Conservation (phyloP, 1,140 invertebrate genomes). For the Microplitis demolitor region DNA sequence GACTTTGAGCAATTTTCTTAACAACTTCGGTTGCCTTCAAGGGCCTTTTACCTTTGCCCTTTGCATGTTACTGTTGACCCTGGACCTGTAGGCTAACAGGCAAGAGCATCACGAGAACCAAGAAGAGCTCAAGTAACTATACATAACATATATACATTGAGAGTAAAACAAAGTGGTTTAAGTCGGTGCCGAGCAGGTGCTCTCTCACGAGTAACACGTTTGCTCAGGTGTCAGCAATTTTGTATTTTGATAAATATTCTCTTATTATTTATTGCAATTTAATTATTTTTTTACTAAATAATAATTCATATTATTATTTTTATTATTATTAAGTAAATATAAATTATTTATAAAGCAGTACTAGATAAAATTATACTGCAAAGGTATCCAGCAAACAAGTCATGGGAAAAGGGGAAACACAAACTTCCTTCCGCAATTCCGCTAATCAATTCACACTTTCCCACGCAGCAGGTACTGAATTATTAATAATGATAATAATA, state of each 20-base stretch:
- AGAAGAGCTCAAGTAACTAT: no score
- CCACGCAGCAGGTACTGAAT: conserved; percentile 20
- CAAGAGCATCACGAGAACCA: background rate
- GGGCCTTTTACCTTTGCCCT: background rate
- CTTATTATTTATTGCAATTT: background rate
- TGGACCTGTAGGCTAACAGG: conserved; percentile 1
- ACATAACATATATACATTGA: no score
- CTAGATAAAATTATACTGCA: background rate
- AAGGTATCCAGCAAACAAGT: background rate
- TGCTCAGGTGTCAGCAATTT: conserved; percentile 19
- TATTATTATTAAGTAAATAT: background rate
- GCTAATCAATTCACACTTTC: conserved; percentile 24
- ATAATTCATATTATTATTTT: no score
- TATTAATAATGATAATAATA: background rate
- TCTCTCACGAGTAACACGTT: conserved; percentile 2
- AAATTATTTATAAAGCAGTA: conserved; percentile 2
- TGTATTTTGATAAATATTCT: background rate
- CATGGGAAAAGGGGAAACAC: conserved; percentile 3
- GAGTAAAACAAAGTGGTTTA: background rate
- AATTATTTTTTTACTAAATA: no score
- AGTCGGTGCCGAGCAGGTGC: conserved; percentile 14
- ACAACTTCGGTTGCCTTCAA: background rate
- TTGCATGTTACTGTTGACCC: conserved; percentile 12
- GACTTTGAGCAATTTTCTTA: background rate
- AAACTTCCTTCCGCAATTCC: conserved; percentile 19